Evolutionary conservation across 2,113 vertebrate species (phyloP), one percentile per base, ranked within the genome.

Genomic region (Hoplias malabaricus): DNA sequence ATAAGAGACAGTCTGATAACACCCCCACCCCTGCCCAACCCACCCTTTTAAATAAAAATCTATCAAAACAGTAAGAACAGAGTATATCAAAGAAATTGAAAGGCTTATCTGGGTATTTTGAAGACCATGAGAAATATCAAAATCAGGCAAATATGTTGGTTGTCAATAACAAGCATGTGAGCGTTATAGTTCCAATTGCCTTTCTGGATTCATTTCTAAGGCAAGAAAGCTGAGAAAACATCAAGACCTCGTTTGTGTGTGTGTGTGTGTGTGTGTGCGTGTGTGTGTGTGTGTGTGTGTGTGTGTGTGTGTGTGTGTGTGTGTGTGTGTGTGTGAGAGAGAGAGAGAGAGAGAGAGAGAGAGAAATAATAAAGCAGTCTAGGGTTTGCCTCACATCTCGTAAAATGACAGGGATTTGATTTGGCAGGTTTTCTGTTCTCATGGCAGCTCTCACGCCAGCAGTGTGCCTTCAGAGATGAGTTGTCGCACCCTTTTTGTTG

Each of bases 31-130:
- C n/a, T n/a, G n/a, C n/a, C n/a, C n/a, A n/a, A n/a, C n/a, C n/a
- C n/a, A n/a, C n/a, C n/a, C n/a, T n/a, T n/a, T n/a, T n/a, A n/a
- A n/a, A n/a, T n/a, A n/a, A n/a, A 27, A n/a, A 25, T 50, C 62
- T 78, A 73, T 82, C 56, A 82, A 82, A 79, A 78, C 11, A 13
- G 57, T 79, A 63, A 48, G 57, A 75, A 74, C 21, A 73, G 19
- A 69, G 48, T 33, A 7, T 78, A 75, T 74, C 27, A 72, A 66
- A 81, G 43, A 48, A 43, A 68, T 43, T 48, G 21, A 78, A 73
- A 75, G 31, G 70, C 56, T 63, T 27, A 43, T 40, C 4, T 29
- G 53, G 68, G 72, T 57, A 40, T 53, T 42, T 7, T 27, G 23
- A 78, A 50, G 12, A 57, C 13, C 29, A 21, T 56, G 62, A 59